Percentiles rank a stretch among this genome's conserved stretches.
These are phyloP conservation scores for Neolamprologus hecqui DNA, from an alignment of 2,113 vertebrate species.

Conservation along the genomic window DNA sequence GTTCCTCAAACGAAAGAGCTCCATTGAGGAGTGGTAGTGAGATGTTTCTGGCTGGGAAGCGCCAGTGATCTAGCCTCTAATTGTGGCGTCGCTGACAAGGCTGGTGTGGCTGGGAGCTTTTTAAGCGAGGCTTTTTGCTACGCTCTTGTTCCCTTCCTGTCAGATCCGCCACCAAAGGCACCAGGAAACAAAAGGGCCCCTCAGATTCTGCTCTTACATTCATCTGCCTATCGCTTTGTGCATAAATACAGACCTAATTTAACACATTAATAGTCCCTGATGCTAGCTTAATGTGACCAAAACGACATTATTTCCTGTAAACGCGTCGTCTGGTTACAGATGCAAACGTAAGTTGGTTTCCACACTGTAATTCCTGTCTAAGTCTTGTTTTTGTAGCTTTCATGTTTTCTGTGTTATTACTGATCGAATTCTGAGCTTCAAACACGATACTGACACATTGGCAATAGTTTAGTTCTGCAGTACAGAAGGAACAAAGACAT, in stretches of 20 bases:
- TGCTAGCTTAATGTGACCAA: conserved; percentile 41
- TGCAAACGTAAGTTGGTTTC: neutral
- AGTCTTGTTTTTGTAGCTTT: neutral
- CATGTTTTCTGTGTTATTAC: neutral
- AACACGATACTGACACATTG: neutral
- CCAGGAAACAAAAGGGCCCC: conserved; percentile 38
- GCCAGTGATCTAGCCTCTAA: conserved; percentile 66
- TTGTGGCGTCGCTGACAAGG: conserved; percentile 62
- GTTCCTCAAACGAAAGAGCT: conserved; percentile 61
- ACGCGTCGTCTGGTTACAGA: neutral
- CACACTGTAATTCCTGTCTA: neutral
- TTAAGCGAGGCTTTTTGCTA: conserved; percentile 51
- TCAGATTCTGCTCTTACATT: conserved; percentile 43
- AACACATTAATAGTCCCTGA: conserved; percentile 33
- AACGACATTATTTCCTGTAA: neutral
- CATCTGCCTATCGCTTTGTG: conserved; percentile 45
- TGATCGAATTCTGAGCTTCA: neutral
- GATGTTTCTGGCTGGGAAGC: conserved; percentile 57
- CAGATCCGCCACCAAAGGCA: conserved; percentile 61
- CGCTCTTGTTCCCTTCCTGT: conserved; percentile 51
- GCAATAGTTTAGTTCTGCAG: neutral
- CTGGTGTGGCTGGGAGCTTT: conserved; percentile 56
- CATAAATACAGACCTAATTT: conserved; percentile 47
- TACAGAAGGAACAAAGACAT: conserved; percentile 16
- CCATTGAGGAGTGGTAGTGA: conserved; percentile 50